Evolutionary conservation across 2,113 vertebrate genomes (phyloP).

Genomic region (Gasterosteus nipponicus): DNA sequence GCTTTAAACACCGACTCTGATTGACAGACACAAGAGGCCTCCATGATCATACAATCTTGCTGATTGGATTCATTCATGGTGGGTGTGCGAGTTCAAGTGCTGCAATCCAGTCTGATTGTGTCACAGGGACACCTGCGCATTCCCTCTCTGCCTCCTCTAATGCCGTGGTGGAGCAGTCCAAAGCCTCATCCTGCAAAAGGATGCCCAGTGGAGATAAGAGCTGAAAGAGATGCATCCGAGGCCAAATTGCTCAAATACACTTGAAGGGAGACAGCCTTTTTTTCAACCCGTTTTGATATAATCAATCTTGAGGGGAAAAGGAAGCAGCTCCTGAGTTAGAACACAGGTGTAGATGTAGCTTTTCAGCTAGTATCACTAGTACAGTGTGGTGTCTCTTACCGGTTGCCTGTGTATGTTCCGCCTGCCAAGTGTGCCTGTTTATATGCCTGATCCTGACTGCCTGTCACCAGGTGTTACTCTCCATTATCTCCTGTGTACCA

Average conservation of each 20-base stretch:
- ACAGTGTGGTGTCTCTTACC: conserved; percentile 11
- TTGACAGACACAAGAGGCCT: conserved; percentile 48
- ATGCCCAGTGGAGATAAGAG: neutral
- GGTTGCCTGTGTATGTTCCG: conserved; percentile 34
- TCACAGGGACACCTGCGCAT: conserved; percentile 58
- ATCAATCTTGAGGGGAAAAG: conserved; percentile 2
- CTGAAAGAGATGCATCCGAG: neutral
- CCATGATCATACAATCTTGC: conserved; percentile 34
- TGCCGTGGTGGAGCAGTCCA: neutral
- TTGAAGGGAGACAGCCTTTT: neutral
- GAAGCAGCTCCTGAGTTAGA: conserved; percentile 2
- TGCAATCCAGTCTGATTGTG: conserved; percentile 67
- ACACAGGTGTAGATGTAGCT: conserved; percentile 1
- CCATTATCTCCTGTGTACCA: conserved; percentile 13
- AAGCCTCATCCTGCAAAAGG: neutral
- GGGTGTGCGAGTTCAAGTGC: conserved; percentile 61
- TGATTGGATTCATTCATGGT: conserved; percentile 67
- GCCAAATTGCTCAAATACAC: neutral
- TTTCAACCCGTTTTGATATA: neutral
- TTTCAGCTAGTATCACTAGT: neutral
- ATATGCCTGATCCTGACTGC: conserved; percentile 31
- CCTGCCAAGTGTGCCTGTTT: conserved; percentile 44
- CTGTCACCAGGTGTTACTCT: conserved; percentile 27
- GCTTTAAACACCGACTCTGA: conserved; percentile 36
- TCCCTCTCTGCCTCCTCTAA: conserved; percentile 27